Evolutionary conservation across 1,140 invertebrate species (phyloP), one percentile per base, ranked within the genome.

Genomic region (Drosophila rhopaloa): DNA sequence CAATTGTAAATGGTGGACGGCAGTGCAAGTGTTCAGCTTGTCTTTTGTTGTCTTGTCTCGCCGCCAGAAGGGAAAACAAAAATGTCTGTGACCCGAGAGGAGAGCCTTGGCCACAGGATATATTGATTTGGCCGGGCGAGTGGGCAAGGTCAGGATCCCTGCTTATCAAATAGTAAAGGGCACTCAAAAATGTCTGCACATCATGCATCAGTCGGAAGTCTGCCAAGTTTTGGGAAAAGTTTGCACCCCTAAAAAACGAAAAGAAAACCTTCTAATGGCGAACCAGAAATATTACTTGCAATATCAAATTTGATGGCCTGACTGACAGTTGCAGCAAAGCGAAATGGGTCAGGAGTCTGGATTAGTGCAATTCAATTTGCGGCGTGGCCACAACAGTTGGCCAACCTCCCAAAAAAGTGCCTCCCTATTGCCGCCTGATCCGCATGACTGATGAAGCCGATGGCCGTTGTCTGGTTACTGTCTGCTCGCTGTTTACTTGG

Each of bases 391-490:
- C 66, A 59, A 51, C 59, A 57, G 29, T 63, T 46, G 67, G 16
- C 56, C 13, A 13, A 24, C 56, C 32, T 16, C 16, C 16, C 16
- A 16, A 16, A 3, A 10, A 8, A 16, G 35, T 35, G 44, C n/a
- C 29, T 37, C 29, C 29, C 65, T 10, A 11, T 27, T n/a, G 58
- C 60, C 19, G 54, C 16, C 60, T 54, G 77, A 58, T 63, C 66
- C 76, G 48, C 77, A 72, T 90, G 86, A 90, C 47, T 81, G 85
- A 90, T 90, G 85, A 54, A 90, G 81, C 53, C 66, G 81, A 70
- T 86, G 78, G 71, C 75, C 77, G 78, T 86, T 82, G 88, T 91
- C 88, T 91, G 88, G 89, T 89, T 89, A 82, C 88, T 91, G 88
- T 91, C 88, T 91, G 76, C 89, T 51, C 54, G 65, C 67, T 68